Percentiles rank a stretch among this genome's conserved stretches.
phyloP scores from a whole-genome alignment of 2,888 invertebrate species.

The Entomobrya proxima region DNA sequence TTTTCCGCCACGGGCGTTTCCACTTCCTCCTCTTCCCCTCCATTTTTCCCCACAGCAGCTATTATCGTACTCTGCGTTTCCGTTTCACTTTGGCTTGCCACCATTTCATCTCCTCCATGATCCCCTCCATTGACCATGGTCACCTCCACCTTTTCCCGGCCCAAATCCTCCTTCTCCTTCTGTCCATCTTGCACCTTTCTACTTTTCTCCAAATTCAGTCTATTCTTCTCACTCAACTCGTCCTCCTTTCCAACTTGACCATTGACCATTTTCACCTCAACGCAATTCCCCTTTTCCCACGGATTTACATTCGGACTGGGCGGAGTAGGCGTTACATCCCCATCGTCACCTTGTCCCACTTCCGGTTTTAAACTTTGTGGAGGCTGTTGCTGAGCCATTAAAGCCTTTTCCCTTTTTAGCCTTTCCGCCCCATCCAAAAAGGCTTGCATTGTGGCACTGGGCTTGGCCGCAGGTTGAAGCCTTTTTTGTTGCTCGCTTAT shows the following conservation, averaged over 20 bases:
- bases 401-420: no score
- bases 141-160: conserved; percentile 47
- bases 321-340: conserved; percentile 21
- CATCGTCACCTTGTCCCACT: conserved; percentile 30
- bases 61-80: conserved; percentile 70
- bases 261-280: background rate
- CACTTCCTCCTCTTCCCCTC: background rate
- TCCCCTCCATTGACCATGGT: background rate
- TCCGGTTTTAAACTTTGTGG: background rate
- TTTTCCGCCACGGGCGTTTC: conserved; percentile 55
- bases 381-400: no score
- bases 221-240: conserved; percentile 66
- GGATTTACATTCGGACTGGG: background rate
- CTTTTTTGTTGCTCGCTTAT: conserved; percentile 93
- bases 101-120: background rate
- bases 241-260: background rate
- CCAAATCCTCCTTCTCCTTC: conserved; percentile 47
- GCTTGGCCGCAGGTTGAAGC: conserved; percentile 86
- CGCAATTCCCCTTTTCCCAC: background rate
- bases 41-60: background rate
- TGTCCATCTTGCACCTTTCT: background rate
- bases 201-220: conserved; percentile 72
- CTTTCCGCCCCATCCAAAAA: conserved; percentile 80
- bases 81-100: conserved; percentile 33
- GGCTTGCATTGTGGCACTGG: conserved; percentile 84